phyloP scores from a whole-genome alignment of 23 tunicate genomes.

The Ascidia mentula region DNA sequence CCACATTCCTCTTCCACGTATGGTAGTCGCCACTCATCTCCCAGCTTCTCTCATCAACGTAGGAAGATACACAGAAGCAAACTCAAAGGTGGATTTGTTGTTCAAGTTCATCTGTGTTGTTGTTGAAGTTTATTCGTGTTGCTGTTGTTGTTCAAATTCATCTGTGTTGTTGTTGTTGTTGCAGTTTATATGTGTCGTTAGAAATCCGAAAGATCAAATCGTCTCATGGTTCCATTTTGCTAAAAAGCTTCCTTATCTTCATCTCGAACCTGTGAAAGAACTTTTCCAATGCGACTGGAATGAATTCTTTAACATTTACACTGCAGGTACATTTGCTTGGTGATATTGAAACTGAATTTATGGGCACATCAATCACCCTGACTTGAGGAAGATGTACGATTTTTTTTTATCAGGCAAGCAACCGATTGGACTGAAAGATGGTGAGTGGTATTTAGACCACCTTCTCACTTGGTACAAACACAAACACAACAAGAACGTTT shows the following conservation, averaged over 20 bases:
- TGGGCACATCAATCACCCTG: no score
- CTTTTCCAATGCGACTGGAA: conserved; percentile 25
- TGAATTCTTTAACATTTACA: conserved; percentile 38
- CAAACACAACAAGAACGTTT: conserved; percentile 33
- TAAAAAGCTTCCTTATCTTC: conserved; percentile 42
- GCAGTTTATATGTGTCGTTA: conserved; percentile 35
- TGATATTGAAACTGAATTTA: no score
- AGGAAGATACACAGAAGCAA: conserved; percentile 44
- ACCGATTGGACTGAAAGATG: conserved; percentile 35
- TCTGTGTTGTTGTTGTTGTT: background rate
- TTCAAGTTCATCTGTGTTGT: background rate
- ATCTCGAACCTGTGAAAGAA: conserved; percentile 21
- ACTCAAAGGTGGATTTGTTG: conserved; percentile 44
- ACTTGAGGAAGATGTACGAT: no score
- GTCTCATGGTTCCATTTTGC: conserved; percentile 53
- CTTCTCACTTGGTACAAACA: conserved; percentile 30
- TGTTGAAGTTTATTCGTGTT: background rate
- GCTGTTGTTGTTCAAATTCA: background rate
- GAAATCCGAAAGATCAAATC: conserved; percentile 59
- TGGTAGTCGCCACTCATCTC: conserved; percentile 55
- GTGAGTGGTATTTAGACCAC: conserved; percentile 50
- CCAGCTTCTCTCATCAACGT: conserved; percentile 74
- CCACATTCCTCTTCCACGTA: conserved; percentile 67
- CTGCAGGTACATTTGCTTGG: conserved; percentile 36
- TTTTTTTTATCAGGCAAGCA: conserved; percentile 50